Conservation (phyloP, 2,113 vertebrate genomes). For the Dicrurus megarhynchus region DNA sequence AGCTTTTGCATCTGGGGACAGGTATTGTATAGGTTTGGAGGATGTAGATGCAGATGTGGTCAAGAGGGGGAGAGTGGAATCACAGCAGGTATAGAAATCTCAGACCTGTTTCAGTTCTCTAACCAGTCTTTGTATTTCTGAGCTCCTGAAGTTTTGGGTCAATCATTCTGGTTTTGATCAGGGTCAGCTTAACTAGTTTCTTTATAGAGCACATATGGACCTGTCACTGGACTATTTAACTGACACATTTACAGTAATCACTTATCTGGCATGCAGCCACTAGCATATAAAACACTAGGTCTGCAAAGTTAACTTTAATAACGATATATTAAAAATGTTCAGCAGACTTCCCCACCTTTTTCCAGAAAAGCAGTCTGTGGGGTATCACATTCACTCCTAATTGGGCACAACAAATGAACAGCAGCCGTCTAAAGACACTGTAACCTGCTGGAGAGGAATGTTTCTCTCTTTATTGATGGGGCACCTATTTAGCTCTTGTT, state of each 20-base stretch:
- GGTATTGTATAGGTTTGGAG: not conserved
- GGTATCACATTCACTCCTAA: slow-evolving; percentile 7
- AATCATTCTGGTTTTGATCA: slow-evolving; percentile 50
- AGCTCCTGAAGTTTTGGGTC: not conserved
- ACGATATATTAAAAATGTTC: slow-evolving; percentile 5
- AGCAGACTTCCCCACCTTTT: not conserved
- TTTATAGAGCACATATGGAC: slow-evolving; percentile 37
- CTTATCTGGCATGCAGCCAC: slow-evolving; percentile 30
- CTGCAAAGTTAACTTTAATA: slow-evolving; percentile 49
- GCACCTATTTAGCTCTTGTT: not conserved
- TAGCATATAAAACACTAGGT: not conserved
- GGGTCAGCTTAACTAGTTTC: not conserved
- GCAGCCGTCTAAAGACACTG: not conserved
- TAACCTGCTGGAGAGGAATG: not conserved
- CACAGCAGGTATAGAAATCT: not conserved
- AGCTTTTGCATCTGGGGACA: not conserved
- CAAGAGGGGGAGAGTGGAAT: not conserved
- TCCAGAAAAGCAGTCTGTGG: slow-evolving; percentile 13
- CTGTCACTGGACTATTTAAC: slow-evolving; percentile 63
- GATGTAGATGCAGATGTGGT: not conserved
- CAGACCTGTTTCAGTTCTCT: not conserved
- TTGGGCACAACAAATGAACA: not conserved
- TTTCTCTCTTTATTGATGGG: slow-evolving; percentile 17
- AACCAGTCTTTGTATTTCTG: not conserved
- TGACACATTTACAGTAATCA: slow-evolving; percentile 35